A percentile compares a stretch with the other conserved stretches of the same genome.
Conservation (phyloP, 2,113 vertebrate genomes). For the Crotalus viridis region DNA sequence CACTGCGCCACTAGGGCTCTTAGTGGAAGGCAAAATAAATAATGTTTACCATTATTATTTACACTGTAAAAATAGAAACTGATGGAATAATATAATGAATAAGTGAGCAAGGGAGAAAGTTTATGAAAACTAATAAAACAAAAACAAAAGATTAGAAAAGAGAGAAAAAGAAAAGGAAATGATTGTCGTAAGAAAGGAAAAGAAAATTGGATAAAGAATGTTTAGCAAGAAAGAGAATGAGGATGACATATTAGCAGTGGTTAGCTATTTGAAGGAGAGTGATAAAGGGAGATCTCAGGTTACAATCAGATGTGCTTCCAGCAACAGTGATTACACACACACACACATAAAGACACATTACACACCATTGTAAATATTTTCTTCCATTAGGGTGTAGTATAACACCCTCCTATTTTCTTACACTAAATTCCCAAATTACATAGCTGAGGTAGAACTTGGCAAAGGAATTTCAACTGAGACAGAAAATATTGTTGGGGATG, state of each 20-base stretch:
- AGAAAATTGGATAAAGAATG: not conserved
- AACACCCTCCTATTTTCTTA: no score
- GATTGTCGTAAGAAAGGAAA: not conserved
- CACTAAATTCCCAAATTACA: no score
- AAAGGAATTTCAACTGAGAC: no score
- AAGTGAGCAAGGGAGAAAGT: not conserved
- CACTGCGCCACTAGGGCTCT: no score
- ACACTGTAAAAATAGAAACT: not conserved
- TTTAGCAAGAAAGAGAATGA: not conserved
- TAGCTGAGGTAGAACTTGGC: no score
- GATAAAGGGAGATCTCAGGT: not conserved
- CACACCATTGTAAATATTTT: no score
- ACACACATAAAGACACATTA: no score
- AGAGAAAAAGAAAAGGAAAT: not conserved
- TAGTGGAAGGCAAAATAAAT: not conserved
- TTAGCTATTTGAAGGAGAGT: not conserved
- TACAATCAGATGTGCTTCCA: not conserved
- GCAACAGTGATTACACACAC: not conserved
- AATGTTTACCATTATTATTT: not conserved
- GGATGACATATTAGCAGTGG: not conserved
- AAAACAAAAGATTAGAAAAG: not conserved
- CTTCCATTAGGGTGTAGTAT: no score
- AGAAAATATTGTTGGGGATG: no score
- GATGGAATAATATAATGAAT: not conserved
- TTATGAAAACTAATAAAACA: not conserved